A percentile compares a stretch with the other conserved stretches of the same genome.
Evolutionary conservation across 2,113 vertebrate species (phyloP).

Genomic region (Tyto alba): DNA sequence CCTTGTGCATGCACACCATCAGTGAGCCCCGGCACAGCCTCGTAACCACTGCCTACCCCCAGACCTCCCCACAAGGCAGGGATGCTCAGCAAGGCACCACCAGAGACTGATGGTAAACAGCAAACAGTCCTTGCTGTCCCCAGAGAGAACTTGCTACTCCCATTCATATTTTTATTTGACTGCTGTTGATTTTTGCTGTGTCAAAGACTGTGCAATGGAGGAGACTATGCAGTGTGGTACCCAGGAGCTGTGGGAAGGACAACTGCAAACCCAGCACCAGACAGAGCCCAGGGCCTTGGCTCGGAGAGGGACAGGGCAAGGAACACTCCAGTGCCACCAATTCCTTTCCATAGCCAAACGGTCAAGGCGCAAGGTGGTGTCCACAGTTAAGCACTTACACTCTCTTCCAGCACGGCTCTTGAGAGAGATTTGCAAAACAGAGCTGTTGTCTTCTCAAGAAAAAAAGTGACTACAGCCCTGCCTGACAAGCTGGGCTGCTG

Average conservation of each 20-base stretch:
- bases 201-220: accelerated
- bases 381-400: background rate
- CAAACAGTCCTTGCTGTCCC: background rate
- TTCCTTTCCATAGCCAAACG: accelerated
- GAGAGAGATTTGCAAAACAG: background rate
- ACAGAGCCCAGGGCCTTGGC: background rate
- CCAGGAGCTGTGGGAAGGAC: background rate
- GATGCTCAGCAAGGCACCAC: background rate
- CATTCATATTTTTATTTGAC: background rate
- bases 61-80: background rate
- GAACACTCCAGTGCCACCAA: background rate
- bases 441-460: too few relatives aligned
- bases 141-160: background rate
- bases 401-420: background rate
- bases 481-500: background rate
- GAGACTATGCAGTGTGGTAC: accelerated
- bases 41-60: background rate
- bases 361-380: background rate
- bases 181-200: background rate
- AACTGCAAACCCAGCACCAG: background rate
- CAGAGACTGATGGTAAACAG: accelerated
- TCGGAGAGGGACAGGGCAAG: background rate
- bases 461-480: background rate
- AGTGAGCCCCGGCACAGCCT: background rate
- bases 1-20: accelerated